Base-by-base conservation (phyloP, 2,888 invertebrate species). In the Luperina nickerlii region DNA sequence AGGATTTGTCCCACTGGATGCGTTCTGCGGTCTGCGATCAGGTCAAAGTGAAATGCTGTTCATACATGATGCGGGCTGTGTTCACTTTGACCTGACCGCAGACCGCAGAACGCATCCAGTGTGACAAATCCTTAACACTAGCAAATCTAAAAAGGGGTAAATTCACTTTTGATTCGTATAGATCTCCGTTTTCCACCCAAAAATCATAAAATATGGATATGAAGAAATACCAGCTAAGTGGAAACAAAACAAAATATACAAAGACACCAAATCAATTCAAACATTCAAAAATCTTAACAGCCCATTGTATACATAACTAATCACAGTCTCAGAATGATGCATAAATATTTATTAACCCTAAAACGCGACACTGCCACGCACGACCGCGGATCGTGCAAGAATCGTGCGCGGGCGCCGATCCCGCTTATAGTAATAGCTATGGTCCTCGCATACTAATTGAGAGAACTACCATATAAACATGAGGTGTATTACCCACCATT, bases 371-470 rank as follows among this genome's bases (percentile, higher is more conserved):
- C 45, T 65, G 74, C 42, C 60, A 71, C 78, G 79, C 84, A 76
- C 78, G 83, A 83, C 77, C 67, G 75, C 45, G 62, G 84, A 57
- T 84, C 86, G 86, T 87, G 86, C 77, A 80, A 74, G 85, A 76
- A 83, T 85, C 83, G 63, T 77, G 80, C 74, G 73, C 74, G 42
- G 67, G 77, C 83, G 62, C 51, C 74, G 74, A 81, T 74, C 65
- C 76, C 65, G 54, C 74, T 76, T 79, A 74, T 62, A 74, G 74
- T 73, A 74, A 86, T 76, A 79, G 77, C 72, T 83, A 85, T 76
- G 81, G 65, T 74, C 73, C 67, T 27, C 54, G 88, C 88, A 88
- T 87, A 83, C 80, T 79, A 88, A 88, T 87, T 81, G 78, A 72
- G 42, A 73, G 42, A 68, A 86, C 84, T 84, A 82, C 82, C 83